These are phyloP conservation scores for Falco cherrug DNA, from an alignment of 2,797 vertebrate genomes.

Conservation along the genomic window DNA sequence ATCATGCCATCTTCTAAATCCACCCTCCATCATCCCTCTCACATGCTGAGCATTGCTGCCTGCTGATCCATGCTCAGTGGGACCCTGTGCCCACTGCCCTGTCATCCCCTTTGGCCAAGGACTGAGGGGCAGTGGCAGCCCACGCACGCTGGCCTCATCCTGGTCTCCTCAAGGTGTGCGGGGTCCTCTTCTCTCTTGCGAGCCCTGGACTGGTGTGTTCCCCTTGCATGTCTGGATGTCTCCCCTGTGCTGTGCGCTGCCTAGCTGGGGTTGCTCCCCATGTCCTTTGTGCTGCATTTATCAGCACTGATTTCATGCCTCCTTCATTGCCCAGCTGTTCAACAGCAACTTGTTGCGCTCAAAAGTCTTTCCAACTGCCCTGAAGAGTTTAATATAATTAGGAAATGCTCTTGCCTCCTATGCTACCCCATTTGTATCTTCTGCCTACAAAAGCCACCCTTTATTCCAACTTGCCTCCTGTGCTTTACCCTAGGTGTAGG, in stretches of 20 bases:
- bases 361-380: background rate
- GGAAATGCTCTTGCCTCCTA: background rate
- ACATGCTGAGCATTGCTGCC: background rate
- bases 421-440: background rate
- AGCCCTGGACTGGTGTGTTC: background rate
- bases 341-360: background rate
- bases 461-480: background rate
- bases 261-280: background rate
- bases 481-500: background rate
- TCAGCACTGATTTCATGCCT: background rate
- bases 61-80: fast-evolving
- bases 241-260: fast-evolving
- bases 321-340: background rate
- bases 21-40: background rate
- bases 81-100: fast-evolving
- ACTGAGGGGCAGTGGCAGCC: background rate
- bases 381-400: background rate
- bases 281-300: background rate
- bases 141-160: background rate
- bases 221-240: too few relatives aligned
- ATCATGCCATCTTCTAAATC: background rate
- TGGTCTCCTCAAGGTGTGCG: fast-evolving
- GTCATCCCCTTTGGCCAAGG: background rate
- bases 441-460: background rate
- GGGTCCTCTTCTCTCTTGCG: background rate